A percentile compares a stretch with the other conserved stretches of the same genome.
Evolutionary conservation across 2,113 vertebrate species (phyloP).

Genomic region (Ursus arctos): DNA sequence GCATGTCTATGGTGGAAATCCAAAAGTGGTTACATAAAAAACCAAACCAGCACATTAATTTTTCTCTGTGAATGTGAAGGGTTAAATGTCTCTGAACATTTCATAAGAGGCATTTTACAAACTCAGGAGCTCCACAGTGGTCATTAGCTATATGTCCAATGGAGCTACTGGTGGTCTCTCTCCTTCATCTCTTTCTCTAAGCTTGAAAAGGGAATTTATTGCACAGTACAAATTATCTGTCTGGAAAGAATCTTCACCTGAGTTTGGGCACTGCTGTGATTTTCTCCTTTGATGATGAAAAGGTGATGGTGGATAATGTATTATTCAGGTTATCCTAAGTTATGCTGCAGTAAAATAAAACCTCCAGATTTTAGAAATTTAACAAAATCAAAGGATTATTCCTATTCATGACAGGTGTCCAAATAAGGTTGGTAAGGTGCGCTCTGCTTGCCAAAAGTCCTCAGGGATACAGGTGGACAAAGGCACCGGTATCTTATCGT

Average conservation of each 20-base stretch:
- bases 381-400: not conserved
- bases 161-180: not conserved
- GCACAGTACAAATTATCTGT: not conserved
- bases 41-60: not conserved
- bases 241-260: conserved; percentile 36
- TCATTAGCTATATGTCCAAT: not conserved
- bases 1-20: not conserved
- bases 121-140: not conserved
- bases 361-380: not conserved
- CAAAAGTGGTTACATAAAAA: not conserved
- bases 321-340: conserved; percentile 6
- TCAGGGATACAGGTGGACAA: not conserved
- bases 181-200: conserved; percentile 44
- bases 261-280: conserved; percentile 7
- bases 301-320: conserved; percentile 12
- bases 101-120: not conserved
- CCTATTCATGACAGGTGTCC: not conserved
- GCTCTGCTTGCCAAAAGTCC: not conserved
- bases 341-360: conserved; percentile 46
- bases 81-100: not conserved
- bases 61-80: not conserved
- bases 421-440: not conserved
- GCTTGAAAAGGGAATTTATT: conserved; percentile 44
- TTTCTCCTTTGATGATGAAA: conserved; percentile 61
- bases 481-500: not conserved